Conservation (phyloP, 2,888 invertebrate species). For the Ichneumoninae sp. region DNA sequence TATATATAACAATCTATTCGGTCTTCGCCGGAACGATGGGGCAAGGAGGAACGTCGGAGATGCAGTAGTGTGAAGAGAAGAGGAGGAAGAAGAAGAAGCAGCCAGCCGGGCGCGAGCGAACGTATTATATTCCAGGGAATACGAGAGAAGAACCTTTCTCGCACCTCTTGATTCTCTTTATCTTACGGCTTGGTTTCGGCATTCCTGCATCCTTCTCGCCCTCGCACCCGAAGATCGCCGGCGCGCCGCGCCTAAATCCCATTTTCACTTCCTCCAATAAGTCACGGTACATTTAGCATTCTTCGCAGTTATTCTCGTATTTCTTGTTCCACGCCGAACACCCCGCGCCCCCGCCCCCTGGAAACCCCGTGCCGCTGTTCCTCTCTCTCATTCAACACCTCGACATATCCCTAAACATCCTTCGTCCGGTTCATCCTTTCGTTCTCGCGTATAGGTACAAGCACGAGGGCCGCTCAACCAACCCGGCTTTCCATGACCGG, state of each 20-base stretch:
- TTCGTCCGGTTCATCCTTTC: constrained; percentile 40
- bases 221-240: constrained; percentile 39
- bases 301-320: constrained; percentile 80
- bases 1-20: constrained; percentile 24
- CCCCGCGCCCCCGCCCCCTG: constrained; percentile 29
- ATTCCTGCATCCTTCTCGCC: constrained; percentile 32
- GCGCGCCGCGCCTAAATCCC: constrained; percentile 65
- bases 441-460: constrained; percentile 38
- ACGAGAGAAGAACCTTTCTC: constrained; percentile 65
- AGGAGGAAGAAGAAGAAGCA: constrained; percentile 24
- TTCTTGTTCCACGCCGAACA: constrained; percentile 69
- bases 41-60: constrained; percentile 18
- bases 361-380: constrained; percentile 26
- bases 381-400: constrained; percentile 60
- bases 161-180: constrained; percentile 62
- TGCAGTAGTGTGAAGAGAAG: constrained; percentile 19
- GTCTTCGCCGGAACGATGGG: constrained; percentile 1
- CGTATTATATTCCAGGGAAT: constrained; percentile 66
- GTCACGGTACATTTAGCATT: constrained; percentile 82
- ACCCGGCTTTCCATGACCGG: constrained; percentile 65
- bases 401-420: constrained; percentile 57
- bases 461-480: constrained; percentile 46
- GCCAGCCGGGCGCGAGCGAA: constrained; percentile 52
- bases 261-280: constrained; percentile 77
- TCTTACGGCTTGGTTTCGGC: constrained; percentile 51